Base-by-base conservation (phyloP, 35 echinoderm and acorn worm genomes). In the Hemicentrotus pulcherrimus region DNA sequence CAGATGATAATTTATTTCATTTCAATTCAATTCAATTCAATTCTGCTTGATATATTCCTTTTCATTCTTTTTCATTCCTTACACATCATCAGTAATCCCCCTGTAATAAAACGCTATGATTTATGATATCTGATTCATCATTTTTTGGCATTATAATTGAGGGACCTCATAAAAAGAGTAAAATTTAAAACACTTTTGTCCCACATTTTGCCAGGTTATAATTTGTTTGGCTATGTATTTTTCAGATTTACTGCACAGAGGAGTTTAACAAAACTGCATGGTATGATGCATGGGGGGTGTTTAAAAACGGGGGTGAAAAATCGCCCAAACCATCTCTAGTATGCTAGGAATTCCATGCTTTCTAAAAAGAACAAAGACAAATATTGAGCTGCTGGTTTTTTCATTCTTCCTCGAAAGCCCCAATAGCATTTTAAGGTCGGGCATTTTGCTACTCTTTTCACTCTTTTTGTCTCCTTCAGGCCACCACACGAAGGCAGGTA, bases 401-500 rank as follows among this genome's bases (percentile, higher is more conserved):
- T 18, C 65, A 28, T 78, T 78, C 65, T 78, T n/a, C 65, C 28
- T 3, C 6, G 4, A 7, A 8, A 78, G 19, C 18, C 19, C 65
- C 22, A 5, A 8, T n/a, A 78, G 65, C 65, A 78, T 78, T 78
- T n/a, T 78, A 4, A 22, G 19, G 65, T 78, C 65, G 18, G 65
- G 65, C 22, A 78, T 78, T 78, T 78, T 78, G 65, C 65, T 28
- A 78, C 65, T n/a, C 65, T 78, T 78, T 78, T 78, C 65, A 78
- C 7, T 78, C 65, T 78, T 78, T 78, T 78, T 78, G 65, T 78
- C 24, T 78, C 65, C 22, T 78, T n/a, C 4, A 6, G 19, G 65
- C 65, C 28, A 78, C 65, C 65, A 78, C 65, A 70, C 61, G 61
- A 70, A 70, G 61, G 61, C 16, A 19, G 15, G 61, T 70, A 70